Base-by-base conservation (phyloP, 2,113 vertebrate species). In the Gobius niger region DNA sequence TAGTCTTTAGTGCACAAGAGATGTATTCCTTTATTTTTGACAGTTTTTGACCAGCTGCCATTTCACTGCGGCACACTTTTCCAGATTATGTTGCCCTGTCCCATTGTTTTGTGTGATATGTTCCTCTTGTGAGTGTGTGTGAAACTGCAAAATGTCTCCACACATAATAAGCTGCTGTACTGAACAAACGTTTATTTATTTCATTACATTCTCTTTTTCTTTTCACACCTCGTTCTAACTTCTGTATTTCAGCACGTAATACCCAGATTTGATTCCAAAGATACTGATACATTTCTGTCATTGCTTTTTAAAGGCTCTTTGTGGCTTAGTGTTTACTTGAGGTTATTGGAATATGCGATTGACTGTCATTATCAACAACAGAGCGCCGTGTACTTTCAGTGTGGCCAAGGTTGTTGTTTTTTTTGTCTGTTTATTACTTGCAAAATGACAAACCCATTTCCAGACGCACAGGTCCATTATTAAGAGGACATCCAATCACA, bases 361-460 rank as follows among this genome's bases (percentile, higher is more conserved):
- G 18, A 62, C 46, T 63, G 41, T 68, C 50, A 54, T 40, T 15
- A 57, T 56, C 13, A 53, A 50, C 52, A 24, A 60, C 41, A 7
- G 42, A 70, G 47, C 54, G 6, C 7, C 8, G 6, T 57, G 54
- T 57, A 57, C 54, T 6, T 40, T 14, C 44, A 67, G 50, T n/a
- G 14, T 44, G 7, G 9, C 40, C 57, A 60, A 60, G 18, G 16
- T 41, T 19, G 19, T 47, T 65, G 16, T 41, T 19, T n/a, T 47
- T 65, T 51, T 51, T 7, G 6, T 60, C 19, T 42, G 0, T 7
- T 52, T 47, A 53, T 24, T 24, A 24, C 24, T 53, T 24, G 16
- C 15, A 52, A 53, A 52, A 44, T n/a, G 51, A 51, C 60, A 44
- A 78, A 71, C 69, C 6, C 63, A 47, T 78, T 81, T 52, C 68